Evolutionary conservation across 2,797 vertebrate species (phyloP).

Genomic region (Eurystomus glaucurus): DNA sequence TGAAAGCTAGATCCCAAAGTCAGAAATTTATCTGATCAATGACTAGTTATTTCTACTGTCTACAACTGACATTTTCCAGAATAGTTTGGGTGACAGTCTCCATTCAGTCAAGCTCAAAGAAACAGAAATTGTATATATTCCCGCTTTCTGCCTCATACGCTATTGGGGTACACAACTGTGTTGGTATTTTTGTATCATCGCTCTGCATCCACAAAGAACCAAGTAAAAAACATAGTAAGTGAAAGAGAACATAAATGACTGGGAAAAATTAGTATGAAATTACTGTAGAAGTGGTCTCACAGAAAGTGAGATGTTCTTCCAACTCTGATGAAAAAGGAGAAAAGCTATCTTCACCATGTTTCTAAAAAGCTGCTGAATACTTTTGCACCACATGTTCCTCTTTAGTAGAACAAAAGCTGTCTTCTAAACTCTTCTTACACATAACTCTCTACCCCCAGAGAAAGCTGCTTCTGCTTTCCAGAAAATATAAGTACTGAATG

Average conservation of each 20-base stretch:
- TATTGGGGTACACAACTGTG: not conserved
- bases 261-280: not conserved
- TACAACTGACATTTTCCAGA: not conserved
- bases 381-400: constrained; percentile 44
- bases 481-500: not conserved
- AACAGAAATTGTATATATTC: not conserved
- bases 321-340: not conserved
- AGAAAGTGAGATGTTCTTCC: not conserved
- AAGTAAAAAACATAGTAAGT: not conserved
- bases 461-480: constrained; percentile 42
- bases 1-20: not conserved
- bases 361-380: not conserved
- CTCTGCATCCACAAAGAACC: not conserved
- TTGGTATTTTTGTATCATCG: not conserved
- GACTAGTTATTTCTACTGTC: not conserved
- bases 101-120: not conserved
- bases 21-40: not conserved
- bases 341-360: not conserved
- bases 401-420: not conserved
- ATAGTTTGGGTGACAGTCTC: not conserved
- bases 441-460: not conserved
- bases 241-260: not conserved
- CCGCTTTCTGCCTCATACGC: not conserved
- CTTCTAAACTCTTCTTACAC: constrained; percentile 19
- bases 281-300: not conserved